phyloP scores from a whole-genome alignment of 2,888 invertebrate species.

The Eremobia ochroleuca region DNA sequence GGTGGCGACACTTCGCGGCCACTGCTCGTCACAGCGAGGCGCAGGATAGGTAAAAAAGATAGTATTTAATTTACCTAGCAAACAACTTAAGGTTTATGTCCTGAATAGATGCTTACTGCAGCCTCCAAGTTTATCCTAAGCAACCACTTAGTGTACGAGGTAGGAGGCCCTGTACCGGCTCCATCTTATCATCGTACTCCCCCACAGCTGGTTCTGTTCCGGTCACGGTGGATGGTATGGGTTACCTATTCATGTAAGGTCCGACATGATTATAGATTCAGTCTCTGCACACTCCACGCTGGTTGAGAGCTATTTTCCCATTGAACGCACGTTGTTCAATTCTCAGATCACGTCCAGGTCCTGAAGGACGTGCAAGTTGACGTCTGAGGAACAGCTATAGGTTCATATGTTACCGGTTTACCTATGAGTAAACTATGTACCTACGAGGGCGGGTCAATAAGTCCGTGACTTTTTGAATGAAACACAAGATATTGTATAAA shows the following conservation, averaged over 20 bases:
- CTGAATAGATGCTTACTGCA: not conserved
- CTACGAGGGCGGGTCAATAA: too few species aligned
- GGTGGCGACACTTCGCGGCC: slow-evolving; percentile 82
- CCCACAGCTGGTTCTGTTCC: not conserved
- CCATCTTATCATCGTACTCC: not conserved
- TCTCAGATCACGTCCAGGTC: not conserved
- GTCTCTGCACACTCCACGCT: not conserved
- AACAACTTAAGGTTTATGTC: not conserved
- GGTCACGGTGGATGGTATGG: not conserved
- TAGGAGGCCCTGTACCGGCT: not conserved
- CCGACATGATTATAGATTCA: not conserved
- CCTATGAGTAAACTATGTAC: not conserved
- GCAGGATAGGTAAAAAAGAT: slow-evolving; percentile 76
- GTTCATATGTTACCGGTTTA: not conserved
- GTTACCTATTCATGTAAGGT: not conserved
- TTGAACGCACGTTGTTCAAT: not conserved
- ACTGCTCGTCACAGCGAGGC: slow-evolving; percentile 83
- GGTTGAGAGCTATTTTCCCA: too few species aligned
- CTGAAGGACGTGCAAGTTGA: not conserved
- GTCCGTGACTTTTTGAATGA: too few species aligned
- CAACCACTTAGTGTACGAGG: not conserved
- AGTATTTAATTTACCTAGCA: not conserved
- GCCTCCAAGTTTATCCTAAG: too few species aligned
- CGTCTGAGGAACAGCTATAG: not conserved
- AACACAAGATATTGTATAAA: too few species aligned